These are phyloP conservation scores for Callopanchax toddi DNA, from an alignment of 2,113 vertebrate genomes.

Conservation along the genomic window DNA sequence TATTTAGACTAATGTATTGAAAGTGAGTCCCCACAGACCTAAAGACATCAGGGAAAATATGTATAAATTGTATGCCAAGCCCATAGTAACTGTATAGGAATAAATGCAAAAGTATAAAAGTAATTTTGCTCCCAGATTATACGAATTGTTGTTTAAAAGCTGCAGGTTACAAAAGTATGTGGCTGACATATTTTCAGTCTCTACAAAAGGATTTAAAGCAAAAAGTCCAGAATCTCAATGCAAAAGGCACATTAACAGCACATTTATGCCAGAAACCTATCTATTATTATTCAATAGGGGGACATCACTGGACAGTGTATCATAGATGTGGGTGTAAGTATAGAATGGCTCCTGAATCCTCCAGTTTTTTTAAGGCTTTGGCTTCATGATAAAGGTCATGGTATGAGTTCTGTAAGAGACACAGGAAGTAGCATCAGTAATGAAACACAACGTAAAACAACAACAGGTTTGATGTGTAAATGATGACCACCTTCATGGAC, in stretches of 20 bases:
- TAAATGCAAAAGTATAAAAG: too few relatives aligned
- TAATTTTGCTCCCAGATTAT: neutral
- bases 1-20: neutral
- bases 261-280: neutral
- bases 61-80: too few relatives aligned
- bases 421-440: neutral
- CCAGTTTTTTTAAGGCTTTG: constrained; percentile 73
- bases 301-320: constrained; percentile 20
- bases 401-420: constrained; percentile 71
- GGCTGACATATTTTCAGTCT: neutral
- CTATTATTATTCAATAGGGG: neutral
- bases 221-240: neutral
- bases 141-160: neutral
- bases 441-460: neutral
- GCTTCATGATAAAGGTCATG: constrained; percentile 78
- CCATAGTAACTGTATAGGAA: too few relatives aligned
- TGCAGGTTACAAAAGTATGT: neutral
- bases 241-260: constrained; percentile 47
- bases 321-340: constrained; percentile 74
- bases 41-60: too few relatives aligned
- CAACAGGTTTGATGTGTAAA: neutral
- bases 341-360: constrained; percentile 71
- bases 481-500: constrained; percentile 85
- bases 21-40: neutral
- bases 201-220: neutral